These are phyloP conservation scores for Meliscaeva auricollis DNA, from an alignment of 2,888 invertebrate genomes.

Conservation along the genomic window DNA sequence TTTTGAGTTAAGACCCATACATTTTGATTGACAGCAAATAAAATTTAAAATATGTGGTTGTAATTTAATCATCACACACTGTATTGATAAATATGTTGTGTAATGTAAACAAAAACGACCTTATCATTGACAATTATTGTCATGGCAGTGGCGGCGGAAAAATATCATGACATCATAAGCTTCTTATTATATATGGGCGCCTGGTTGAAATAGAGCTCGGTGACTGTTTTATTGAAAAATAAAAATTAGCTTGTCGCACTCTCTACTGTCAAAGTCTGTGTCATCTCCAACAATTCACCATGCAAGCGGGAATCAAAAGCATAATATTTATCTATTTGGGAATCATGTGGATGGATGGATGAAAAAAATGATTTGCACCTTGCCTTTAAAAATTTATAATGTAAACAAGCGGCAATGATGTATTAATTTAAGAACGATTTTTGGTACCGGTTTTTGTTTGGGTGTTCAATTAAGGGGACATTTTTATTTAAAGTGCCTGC, in stretches of 20 bases:
- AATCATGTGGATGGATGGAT: neutral
- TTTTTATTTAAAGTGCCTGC: neutral
- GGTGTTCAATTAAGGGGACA: neutral
- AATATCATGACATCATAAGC: constrained; percentile 1
- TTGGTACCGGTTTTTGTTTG: neutral
- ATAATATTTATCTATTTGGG: constrained; percentile 20
- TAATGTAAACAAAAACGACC: constrained; percentile 17
- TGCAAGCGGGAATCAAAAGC: neutral
- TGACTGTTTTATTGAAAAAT: constrained; percentile 79
- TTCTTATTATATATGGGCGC: constrained; percentile 70
- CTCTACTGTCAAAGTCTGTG: constrained; percentile 4
- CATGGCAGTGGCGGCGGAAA: constrained; percentile 4
- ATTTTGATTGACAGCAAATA: too few species aligned
- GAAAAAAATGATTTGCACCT: neutral
- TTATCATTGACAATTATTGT: constrained; percentile 14
- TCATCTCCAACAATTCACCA: too few species aligned
- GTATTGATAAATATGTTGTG: neutral
- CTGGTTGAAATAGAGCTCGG: constrained; percentile 79
- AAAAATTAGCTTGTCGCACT: constrained; percentile 60
- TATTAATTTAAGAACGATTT: neutral
- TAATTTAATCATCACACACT: neutral
- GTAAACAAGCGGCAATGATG: neutral
- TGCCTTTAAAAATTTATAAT: neutral
- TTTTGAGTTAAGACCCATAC: too few species aligned
- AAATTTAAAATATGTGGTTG: neutral